Percentiles rank a stretch among this genome's conserved stretches.
These are phyloP conservation scores for Petrolisthes cinctipes DNA, from an alignment of 2,888 invertebrate species.

Conservation along the genomic window DNA sequence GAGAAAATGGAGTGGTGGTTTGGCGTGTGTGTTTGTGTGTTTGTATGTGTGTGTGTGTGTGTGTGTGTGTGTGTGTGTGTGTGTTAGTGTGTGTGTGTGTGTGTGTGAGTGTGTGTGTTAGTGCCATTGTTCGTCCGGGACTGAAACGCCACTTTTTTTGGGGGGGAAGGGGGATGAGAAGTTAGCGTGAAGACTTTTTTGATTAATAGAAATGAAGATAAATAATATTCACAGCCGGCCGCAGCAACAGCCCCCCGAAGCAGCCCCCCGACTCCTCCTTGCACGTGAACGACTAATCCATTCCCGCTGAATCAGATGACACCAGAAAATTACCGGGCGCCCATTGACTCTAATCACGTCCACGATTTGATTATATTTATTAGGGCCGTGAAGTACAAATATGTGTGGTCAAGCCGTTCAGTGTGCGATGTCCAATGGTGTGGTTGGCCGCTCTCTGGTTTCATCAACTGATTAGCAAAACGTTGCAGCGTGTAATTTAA, in stretches of 20 bases:
- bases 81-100: too few species aligned
- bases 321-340: conserved; percentile 24
- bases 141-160: not conserved
- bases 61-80: too few species aligned
- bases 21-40: conserved; percentile 9
- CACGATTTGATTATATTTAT: conserved; percentile 29
- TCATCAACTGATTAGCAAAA: conserved; percentile 31
- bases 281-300: conserved; percentile 22
- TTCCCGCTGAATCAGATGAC: conserved; percentile 14
- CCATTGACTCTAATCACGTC: conserved; percentile 20
- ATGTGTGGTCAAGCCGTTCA: conserved; percentile 18
- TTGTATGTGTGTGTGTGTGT: too few species aligned
- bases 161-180: conserved; percentile 16
- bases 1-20: not conserved
- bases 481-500: not conserved
- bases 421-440: not conserved
- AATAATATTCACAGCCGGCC: conserved; percentile 5
- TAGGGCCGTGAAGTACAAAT: conserved; percentile 14
- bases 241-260: not conserved
- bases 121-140: not conserved
- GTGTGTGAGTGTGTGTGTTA: not conserved
- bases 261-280: not conserved
- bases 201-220: conserved; percentile 23
- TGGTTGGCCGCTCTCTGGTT: not conserved
- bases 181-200: conserved; percentile 39